Conservation (phyloP, 2,113 vertebrate species). For the Haliaeetus leucogaster region DNA sequence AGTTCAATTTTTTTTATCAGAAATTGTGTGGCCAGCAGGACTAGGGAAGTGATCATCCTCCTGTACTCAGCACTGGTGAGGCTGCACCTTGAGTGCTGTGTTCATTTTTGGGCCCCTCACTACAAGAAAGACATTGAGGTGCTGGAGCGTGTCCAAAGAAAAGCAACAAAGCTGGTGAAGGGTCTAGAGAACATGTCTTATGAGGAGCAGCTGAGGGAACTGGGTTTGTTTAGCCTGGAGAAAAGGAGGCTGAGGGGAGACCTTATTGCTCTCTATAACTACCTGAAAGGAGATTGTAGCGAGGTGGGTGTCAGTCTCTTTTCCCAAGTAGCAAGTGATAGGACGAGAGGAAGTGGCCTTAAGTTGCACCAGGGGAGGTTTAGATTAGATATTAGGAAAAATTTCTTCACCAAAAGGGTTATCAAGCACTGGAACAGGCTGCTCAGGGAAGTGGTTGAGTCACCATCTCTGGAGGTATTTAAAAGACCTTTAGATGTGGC, state of each 20-base stretch:
- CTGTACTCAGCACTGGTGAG: not conserved
- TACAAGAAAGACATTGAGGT: no score
- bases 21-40: not conserved
- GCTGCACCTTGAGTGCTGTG: fast-evolving
- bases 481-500: no score
- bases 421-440: not conserved
- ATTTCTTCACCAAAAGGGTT: not conserved
- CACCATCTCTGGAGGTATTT: not conserved
- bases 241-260: no score
- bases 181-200: no score
- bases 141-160: no score
- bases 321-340: not conserved
- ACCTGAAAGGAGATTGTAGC: no score
- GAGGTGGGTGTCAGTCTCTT: no score
- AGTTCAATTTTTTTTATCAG: not conserved
- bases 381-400: not conserved
- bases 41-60: fast-evolving
- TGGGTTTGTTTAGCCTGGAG: no score
- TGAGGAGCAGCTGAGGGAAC: no score
- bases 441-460: not conserved
- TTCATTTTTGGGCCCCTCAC: no score
- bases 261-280: no score
- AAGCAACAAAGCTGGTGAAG: no score
- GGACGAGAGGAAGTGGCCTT: not conserved
- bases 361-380: not conserved